These are phyloP conservation scores for Camptogramma bilineatum DNA, from an alignment of 2,888 invertebrate genomes.

Conservation along the genomic window DNA sequence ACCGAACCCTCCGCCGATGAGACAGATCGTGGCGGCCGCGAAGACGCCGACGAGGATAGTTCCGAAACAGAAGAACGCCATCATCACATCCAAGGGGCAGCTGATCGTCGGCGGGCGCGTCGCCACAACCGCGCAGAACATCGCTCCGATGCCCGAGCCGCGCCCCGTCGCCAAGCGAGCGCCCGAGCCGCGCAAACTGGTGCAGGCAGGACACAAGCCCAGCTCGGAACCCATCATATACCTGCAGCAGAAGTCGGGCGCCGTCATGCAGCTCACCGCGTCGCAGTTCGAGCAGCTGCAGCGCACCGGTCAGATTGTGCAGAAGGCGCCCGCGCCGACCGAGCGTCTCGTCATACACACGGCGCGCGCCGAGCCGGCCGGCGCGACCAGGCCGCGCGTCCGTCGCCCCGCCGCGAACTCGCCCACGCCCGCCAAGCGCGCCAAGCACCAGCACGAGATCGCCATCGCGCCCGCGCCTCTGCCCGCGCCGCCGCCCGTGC, in stretches of 20 bases:
- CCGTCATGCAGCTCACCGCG: slow-evolving; percentile 78
- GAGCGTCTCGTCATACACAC: slow-evolving; percentile 73
- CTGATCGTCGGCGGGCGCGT: slow-evolving; percentile 80
- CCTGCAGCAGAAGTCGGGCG: slow-evolving; percentile 78
- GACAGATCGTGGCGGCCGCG: slow-evolving; percentile 46
- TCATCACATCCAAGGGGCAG: slow-evolving; percentile 86
- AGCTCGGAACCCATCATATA: slow-evolving; percentile 75
- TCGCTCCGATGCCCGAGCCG: slow-evolving; percentile 78
- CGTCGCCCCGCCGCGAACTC: slow-evolving; percentile 63
- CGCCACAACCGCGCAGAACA: slow-evolving; percentile 74
- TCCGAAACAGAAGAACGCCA: slow-evolving; percentile 79
- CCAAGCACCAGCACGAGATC: slow-evolving; percentile 69
- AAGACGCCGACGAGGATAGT: slow-evolving; percentile 70
- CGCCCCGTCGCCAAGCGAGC: slow-evolving; percentile 66
- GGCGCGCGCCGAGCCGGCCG: slow-evolving; percentile 55
- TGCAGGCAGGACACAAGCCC: slow-evolving; percentile 70
- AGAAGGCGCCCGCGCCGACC: slow-evolving; percentile 58
- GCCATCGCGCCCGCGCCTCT: slow-evolving; percentile 47
- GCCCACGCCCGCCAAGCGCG: slow-evolving; percentile 64
- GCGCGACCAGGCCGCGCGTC: slow-evolving; percentile 58
- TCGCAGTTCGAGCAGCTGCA: slow-evolving; percentile 83
- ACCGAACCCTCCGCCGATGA: slow-evolving; percentile 54
- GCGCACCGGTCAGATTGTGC: slow-evolving; percentile 78
- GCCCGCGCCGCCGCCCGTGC: slow-evolving; percentile 48
- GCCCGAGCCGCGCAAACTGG: slow-evolving; percentile 69